These are phyloP conservation scores for Ascaphus truei DNA, from an alignment of 2,113 vertebrate species.

Conservation along the genomic window DNA sequence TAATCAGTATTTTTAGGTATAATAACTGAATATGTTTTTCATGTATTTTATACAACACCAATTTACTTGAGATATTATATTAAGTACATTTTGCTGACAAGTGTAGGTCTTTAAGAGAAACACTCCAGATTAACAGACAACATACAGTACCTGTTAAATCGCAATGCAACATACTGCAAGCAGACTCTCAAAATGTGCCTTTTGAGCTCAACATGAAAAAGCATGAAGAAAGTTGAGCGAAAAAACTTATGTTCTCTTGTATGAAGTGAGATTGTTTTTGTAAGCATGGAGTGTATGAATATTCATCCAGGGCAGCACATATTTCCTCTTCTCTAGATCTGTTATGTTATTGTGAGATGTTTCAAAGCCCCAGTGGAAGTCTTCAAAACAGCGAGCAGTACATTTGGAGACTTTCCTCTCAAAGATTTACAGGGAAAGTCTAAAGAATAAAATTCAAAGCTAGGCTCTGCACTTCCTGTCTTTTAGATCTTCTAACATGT, in stretches of 20 bases:
- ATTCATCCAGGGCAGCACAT: conserved; percentile 28
- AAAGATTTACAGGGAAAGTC: conserved; percentile 57
- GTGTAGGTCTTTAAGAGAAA: too few relatives aligned
- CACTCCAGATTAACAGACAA: too few relatives aligned
- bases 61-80: too few relatives aligned
- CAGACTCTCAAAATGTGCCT: background rate
- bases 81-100: too few relatives aligned
- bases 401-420: conserved; percentile 47
- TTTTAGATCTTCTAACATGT: conserved; percentile 74
- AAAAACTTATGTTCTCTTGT: background rate
- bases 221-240: background rate
- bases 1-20: too few relatives aligned
- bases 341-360: conserved; percentile 23
- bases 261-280: background rate
- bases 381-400: conserved; percentile 42
- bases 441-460: conserved; percentile 59
- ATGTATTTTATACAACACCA: too few relatives aligned
- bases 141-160: too few relatives aligned
- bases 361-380: conserved; percentile 41
- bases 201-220: background rate
- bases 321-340: conserved; percentile 31
- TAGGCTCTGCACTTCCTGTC: conserved; percentile 69
- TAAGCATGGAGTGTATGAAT: conserved; percentile 2
- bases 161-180: too few relatives aligned
- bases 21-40: too few relatives aligned